Base-by-base conservation (phyloP, 2,797 vertebrate genomes). In the Pelodytes ibericus region DNA sequence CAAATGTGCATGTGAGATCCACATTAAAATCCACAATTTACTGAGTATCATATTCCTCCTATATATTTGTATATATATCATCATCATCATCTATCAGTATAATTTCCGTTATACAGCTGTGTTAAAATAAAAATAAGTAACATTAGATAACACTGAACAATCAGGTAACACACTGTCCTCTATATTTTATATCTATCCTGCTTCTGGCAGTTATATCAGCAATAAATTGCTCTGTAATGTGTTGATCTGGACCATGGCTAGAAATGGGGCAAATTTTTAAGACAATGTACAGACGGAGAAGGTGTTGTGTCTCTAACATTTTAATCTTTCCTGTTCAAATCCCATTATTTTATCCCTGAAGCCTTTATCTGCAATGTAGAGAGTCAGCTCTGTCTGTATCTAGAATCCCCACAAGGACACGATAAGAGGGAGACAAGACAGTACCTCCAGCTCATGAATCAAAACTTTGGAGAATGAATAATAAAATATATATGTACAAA, bases 401-500 rank as follows among this genome's bases (percentile, higher is more conserved):
- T 44, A 27, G 49, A 75, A 44, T 30, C 44, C 29, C 26, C 53
- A 58, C 76, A 78, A 78, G 76, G 76, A 60, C 76, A 51, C 18
- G 76, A 78, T 78, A 78, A 47, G 76, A 72, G 18, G 20, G 69
- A 72, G 75, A 71, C 75, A 66, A 51, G 44, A 49, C 29, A n/a
- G 62, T 72, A 77, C 62, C 61, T 71, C 18, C 6, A 31, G 13
- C 27, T 71, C 24, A 64, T 49, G 39, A 36, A 65, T 65, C 59
- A 77, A 13, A 70, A 76, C 58, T 70, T 63, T 51, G 27, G 31
- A 47, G 66, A 76, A 76, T 75, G 24, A 70, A 77, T 77, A 71
- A 77, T 77, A 71, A 71, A 71, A 77, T 77, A 30, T n/a, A n/a
- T 71, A 44, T 39, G 47, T 57, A 44, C 67, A 77, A 71, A 39